These are phyloP conservation scores for Otolemur crassicaudatus DNA, from an alignment of 2,797 vertebrate genomes.

Conservation along the genomic window DNA sequence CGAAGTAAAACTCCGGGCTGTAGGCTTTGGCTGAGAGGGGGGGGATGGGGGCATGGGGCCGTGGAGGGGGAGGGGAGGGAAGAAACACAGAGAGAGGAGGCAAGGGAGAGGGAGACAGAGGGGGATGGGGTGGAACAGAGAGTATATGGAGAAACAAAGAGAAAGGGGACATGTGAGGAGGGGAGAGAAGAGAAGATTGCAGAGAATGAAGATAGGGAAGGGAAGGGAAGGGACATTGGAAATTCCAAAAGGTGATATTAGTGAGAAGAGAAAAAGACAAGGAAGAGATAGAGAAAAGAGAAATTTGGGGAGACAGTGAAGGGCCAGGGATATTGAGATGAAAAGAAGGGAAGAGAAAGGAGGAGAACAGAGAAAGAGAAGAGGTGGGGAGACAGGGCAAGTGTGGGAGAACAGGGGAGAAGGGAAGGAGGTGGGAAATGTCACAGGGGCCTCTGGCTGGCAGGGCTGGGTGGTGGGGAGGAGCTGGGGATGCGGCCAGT, in stretches of 20 bases:
- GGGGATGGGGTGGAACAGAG: neutral
- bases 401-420: conserved; percentile 60
- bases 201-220: conserved; percentile 4
- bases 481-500: neutral
- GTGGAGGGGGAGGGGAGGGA: neutral
- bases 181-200: neutral
- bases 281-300: neutral
- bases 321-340: neutral
- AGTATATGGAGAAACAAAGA: conserved; percentile 57
- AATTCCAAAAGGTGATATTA: neutral
- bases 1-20: conserved; percentile 98
- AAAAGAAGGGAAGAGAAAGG: neutral
- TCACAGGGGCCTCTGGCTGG: conserved; percentile 81
- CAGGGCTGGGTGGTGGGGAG: conserved; percentile 21
- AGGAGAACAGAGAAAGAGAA: conserved; percentile 54
- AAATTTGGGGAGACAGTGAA: neutral
- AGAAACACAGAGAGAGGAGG: conserved; percentile 68
- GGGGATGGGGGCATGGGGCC: conserved; percentile 66
- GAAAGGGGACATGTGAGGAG: conserved; percentile 30
- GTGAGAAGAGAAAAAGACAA: neutral
- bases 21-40: conserved; percentile 92
- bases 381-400: conserved; percentile 36
- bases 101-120: neutral
- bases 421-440: conserved; percentile 75
- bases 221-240: conserved; percentile 1